A percentile compares a stretch with the other conserved stretches of the same genome.
These are phyloP conservation scores for Nasua narica DNA, from an alignment of 2,797 vertebrate species.

Conservation along the genomic window DNA sequence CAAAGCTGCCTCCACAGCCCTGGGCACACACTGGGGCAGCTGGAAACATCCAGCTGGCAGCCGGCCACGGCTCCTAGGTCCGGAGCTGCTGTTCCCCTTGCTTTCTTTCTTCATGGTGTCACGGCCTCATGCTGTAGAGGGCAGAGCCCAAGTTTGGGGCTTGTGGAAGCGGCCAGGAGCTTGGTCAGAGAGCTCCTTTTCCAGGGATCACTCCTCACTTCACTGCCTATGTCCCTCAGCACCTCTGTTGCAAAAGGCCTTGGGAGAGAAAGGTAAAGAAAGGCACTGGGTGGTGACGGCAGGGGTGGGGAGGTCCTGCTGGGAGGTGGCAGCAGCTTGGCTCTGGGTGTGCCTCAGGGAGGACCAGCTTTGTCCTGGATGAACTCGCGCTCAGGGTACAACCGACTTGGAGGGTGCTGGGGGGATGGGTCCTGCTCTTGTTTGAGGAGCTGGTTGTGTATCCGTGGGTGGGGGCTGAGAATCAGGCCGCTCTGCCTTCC, in stretches of 20 bases:
- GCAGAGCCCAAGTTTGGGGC: not conserved
- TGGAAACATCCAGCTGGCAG: not conserved
- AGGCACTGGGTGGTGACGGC: not conserved
- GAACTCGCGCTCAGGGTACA: not conserved
- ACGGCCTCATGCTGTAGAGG: not conserved
- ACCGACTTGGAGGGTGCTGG: not conserved
- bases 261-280: not conserved
- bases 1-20: not conserved
- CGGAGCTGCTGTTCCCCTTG: not conserved
- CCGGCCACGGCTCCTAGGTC: not conserved
- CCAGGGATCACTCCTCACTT: not conserved
- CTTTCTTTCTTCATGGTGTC: not conserved
- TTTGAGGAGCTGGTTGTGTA: not conserved
- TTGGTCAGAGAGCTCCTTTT: not conserved
- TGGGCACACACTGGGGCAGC: not conserved
- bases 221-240: not conserved
- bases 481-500: not conserved
- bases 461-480: not conserved
- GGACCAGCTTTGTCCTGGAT: not conserved
- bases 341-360: not conserved
- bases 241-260: not conserved
- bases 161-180: not conserved
- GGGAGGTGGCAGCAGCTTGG: not conserved
- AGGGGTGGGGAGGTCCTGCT: not conserved
- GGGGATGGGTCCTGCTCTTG: not conserved